Conservation (phyloP, 2,113 vertebrate species). For the Xiphias gladius region DNA sequence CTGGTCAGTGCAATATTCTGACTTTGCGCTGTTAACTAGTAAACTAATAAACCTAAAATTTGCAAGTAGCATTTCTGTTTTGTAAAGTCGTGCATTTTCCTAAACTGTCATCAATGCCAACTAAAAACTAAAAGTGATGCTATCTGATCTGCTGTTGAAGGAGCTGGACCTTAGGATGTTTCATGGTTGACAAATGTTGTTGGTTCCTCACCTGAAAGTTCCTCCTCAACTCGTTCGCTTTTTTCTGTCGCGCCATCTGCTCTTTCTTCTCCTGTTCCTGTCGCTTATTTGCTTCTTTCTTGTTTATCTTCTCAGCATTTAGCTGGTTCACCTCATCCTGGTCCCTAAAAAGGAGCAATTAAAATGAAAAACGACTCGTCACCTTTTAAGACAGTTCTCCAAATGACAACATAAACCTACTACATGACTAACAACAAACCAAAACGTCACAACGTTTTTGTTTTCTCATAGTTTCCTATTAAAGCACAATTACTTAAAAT, state of each 20-base stretch:
- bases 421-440: not conserved
- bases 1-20: no score
- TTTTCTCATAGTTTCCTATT: not conserved
- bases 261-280: conserved; percentile 72
- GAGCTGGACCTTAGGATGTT: not conserved
- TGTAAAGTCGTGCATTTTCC: no score
- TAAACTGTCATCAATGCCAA: not conserved
- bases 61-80: not conserved
- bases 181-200: not conserved
- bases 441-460: not conserved
- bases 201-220: conserved; percentile 81
- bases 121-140: not conserved
- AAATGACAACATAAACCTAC: not conserved
- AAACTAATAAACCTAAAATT: no score
- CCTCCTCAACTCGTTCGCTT: conserved; percentile 74
- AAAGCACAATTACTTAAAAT: not conserved
- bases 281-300: conserved; percentile 68
- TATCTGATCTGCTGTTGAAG: not conserved
- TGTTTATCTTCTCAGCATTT: conserved; percentile 36
- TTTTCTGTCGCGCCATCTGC: conserved; percentile 70
- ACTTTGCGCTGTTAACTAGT: no score
- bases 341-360: conserved; percentile 35
- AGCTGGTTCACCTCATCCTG: conserved; percentile 29
- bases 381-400: not conserved
- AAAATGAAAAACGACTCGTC: not conserved